phyloP scores from a whole-genome alignment of 2,113 vertebrate species.

The Hiodon tergisus region DNA sequence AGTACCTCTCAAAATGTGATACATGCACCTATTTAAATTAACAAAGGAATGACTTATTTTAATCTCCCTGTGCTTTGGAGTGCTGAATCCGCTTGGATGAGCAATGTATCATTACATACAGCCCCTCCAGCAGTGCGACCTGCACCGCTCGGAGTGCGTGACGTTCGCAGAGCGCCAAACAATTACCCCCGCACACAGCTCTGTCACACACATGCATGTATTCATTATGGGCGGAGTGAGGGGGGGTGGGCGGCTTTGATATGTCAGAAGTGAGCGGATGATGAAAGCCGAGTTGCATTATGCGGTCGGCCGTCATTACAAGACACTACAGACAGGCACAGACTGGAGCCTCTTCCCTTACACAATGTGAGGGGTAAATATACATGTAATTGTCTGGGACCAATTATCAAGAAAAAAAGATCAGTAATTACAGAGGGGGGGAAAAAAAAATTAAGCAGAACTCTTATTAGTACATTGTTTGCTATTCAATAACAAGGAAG shows the following conservation, averaged over 20 bases:
- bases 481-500: constrained; percentile 50
- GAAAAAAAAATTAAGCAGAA: constrained; percentile 91
- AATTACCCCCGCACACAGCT: constrained; percentile 84
- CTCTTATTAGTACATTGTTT: constrained; percentile 93
- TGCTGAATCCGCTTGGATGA: constrained; percentile 82
- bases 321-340: constrained; percentile 69
- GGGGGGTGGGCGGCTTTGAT: constrained; percentile 77
- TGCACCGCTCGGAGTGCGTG: constrained; percentile 71
- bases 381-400: constrained; percentile 97
- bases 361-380: constrained; percentile 92
- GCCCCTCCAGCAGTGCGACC: constrained; percentile 81
- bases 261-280: constrained; percentile 72
- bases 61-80: constrained; percentile 87
- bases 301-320: constrained; percentile 70
- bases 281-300: constrained; percentile 84
- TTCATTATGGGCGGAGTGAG: constrained; percentile 73
- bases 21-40: constrained; percentile 99
- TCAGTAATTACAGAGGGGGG: constrained; percentile 90
- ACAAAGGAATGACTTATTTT: constrained; percentile 96
- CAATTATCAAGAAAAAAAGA: constrained; percentile 94
- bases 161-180: constrained; percentile 79
- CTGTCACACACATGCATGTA: constrained; percentile 86
- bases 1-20: constrained; percentile 90
- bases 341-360: constrained; percentile 43
- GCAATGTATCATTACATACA: constrained; percentile 90